Conservation (phyloP, 2,888 invertebrate genomes). For the Pherbina coryleti region DNA sequence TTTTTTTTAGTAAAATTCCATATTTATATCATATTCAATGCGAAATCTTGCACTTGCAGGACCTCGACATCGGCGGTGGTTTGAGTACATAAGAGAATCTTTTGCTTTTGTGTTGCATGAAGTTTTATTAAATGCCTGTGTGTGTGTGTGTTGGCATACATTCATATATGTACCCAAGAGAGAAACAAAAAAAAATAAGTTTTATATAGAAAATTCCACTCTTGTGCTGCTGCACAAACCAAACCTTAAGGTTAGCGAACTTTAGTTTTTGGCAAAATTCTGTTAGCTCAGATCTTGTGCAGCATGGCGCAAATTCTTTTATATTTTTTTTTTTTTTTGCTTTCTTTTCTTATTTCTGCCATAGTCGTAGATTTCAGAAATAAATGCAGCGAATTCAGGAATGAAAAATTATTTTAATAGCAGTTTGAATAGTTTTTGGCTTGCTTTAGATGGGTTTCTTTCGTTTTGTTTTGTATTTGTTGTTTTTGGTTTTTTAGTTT, state of each 20-base stretch:
- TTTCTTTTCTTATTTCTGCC: neutral
- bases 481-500: no score
- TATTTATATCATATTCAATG: conserved; percentile 21
- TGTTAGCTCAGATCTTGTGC: conserved; percentile 1
- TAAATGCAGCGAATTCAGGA: conserved; percentile 20
- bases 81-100: neutral
- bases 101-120: neutral
- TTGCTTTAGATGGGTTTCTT: neutral
- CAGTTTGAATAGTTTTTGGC: conserved; percentile 37
- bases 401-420: conserved; percentile 39
- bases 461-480: neutral
- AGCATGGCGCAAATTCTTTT: neutral
- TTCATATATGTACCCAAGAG: neutral
- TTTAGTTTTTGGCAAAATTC: conserved; percentile 13
- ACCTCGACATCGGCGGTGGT: neutral
- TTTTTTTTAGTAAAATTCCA: neutral
- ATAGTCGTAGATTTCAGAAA: neutral
- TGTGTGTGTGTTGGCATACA: neutral
- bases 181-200: neutral
- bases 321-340: neutral
- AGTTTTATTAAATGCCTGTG: neutral
- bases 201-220: no score
- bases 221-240: neutral
- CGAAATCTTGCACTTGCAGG: neutral
- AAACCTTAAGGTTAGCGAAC: conserved; percentile 6